phyloP scores from a whole-genome alignment of 2,888 invertebrate species.

The Mythimna pallens region DNA sequence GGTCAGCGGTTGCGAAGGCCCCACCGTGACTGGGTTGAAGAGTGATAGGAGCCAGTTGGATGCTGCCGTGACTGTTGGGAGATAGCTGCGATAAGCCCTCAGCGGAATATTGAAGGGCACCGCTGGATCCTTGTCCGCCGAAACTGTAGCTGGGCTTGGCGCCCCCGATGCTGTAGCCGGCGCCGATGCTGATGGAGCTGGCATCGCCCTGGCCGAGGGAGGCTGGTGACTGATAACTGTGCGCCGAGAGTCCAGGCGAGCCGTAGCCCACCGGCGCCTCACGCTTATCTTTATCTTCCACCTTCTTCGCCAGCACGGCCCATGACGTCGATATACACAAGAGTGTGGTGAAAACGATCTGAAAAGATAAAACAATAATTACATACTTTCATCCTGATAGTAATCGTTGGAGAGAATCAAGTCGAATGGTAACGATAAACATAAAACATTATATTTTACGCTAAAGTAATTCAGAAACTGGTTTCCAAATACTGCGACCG shows the following conservation, averaged over 20 bases:
- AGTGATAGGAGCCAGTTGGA: slow-evolving; percentile 84
- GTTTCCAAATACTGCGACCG: slow-evolving; percentile 75
- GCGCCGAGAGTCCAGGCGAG: slow-evolving; percentile 67
- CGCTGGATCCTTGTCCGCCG: slow-evolving; percentile 75
- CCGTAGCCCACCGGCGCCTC: slow-evolving; percentile 81
- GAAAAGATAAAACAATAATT: slow-evolving; percentile 72
- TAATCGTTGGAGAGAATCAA: slow-evolving; percentile 45
- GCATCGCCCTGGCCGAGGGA: slow-evolving; percentile 80
- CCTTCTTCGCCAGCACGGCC: slow-evolving; percentile 78
- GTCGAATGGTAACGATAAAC: slow-evolving; percentile 59
- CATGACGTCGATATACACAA: slow-evolving; percentile 82
- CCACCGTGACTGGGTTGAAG: slow-evolving; percentile 80
- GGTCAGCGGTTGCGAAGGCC: slow-evolving; percentile 75
- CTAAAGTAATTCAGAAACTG: slow-evolving; percentile 73
- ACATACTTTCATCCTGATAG: slow-evolving; percentile 56
- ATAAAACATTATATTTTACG: slow-evolving; percentile 64
- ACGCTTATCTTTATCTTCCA: slow-evolving; percentile 85
- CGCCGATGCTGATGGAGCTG: slow-evolving; percentile 85
- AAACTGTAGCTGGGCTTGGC: slow-evolving; percentile 80
- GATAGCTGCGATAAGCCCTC: slow-evolving; percentile 71
- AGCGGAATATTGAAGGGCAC: slow-evolving; percentile 74
- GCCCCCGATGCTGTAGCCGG: slow-evolving; percentile 87
- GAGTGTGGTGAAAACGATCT: slow-evolving; percentile 83
- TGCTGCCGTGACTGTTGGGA: slow-evolving; percentile 76
- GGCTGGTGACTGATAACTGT: slow-evolving; percentile 70